A percentile compares a stretch with the other conserved stretches of the same genome.
These are phyloP conservation scores for Atta cephalotes DNA, from an alignment of 1,140 invertebrate genomes.

Conservation along the genomic window DNA sequence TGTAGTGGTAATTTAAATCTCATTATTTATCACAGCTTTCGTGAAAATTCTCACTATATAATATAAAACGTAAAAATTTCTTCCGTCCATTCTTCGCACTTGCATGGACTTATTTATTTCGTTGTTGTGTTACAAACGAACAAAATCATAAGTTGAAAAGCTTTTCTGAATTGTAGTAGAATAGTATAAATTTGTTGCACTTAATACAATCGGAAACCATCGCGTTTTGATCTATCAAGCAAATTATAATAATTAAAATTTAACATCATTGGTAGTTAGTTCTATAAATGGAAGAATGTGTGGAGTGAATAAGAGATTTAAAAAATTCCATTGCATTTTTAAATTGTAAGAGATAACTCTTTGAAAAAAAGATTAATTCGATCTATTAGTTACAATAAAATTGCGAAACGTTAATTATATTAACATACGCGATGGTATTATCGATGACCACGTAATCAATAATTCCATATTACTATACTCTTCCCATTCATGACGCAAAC, in stretches of 20 bases:
- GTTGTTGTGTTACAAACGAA: slow-evolving; percentile 35
- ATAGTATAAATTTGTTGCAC: neutral
- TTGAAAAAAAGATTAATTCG: neutral
- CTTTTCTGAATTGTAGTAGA: slow-evolving; percentile 20
- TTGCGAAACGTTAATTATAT: slow-evolving; percentile 17
- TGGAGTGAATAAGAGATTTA: too few relatives aligned
- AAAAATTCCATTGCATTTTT: neutral
- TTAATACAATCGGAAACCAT: neutral
- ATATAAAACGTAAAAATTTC: slow-evolving; percentile 32
- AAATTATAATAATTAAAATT: neutral
- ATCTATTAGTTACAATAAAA: neutral
- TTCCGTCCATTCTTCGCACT: slow-evolving; percentile 6
- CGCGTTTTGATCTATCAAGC: neutral
- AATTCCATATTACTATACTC: slow-evolving; percentile 32
- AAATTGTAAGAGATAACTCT: neutral
- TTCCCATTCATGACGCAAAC: slow-evolving; percentile 43
- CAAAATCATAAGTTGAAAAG: slow-evolving; percentile 16
- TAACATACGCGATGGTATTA: neutral
- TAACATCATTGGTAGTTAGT: neutral
- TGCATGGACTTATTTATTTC: slow-evolving; percentile 12
- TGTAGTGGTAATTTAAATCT: neutral
- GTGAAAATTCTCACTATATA: neutral
- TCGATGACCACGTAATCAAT: slow-evolving; percentile 27
- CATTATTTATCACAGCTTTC: neutral
- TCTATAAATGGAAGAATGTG: too few relatives aligned